Evolutionary conservation across 1,140 invertebrate species (phyloP), one percentile per base, ranked within the genome.

Genomic region (Chironomus striatipennis): DNA sequence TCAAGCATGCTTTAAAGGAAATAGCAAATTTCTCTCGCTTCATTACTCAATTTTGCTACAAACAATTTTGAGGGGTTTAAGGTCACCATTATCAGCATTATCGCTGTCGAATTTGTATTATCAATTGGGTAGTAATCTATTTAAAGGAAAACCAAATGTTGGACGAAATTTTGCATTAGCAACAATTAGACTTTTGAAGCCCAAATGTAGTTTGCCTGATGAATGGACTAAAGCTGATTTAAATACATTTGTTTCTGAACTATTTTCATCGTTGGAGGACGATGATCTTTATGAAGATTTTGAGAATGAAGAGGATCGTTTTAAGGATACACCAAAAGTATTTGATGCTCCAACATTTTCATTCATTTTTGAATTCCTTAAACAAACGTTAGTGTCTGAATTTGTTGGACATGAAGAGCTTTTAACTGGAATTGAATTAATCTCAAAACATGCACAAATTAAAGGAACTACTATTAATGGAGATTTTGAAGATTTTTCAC

Each of bases 341-440:
- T 86, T 93, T 57, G 86, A 86, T 4, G 89, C 89, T 0, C 89
- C 93, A 2, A 89, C 89, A 0, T 95, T 97, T 83, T 89, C 91
- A 57, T 96, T 93, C 79, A 85, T 89, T 21, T 97, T 95, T 81
- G 90, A 92, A 7, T 87, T 97, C 75, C 81, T 97, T 4, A 89
- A 88, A 75, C 84, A 87, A 76, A 89, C 90, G 75, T 78, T 93
- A 42, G 79, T 85, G 7, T 76, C 77, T 42, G 80, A 78, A 47
- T 86, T 90, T 76, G 20, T 70, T 21, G 17, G 17, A 10, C 88
- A 91, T 73, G 78, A 83, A 18, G 82, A 89, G 75, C 85, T 90
- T 24, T 81, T 88, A 67, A 86, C 87, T 75, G 88, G 87, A 7
- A 81, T 95, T 42, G 85, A 90, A 76, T 85, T 95, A 42, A 89